Evolutionary conservation across 2,797 vertebrate genomes (phyloP), one percentile per base, ranked within the genome.

Genomic region (Rhinichthys osculus): DNA sequence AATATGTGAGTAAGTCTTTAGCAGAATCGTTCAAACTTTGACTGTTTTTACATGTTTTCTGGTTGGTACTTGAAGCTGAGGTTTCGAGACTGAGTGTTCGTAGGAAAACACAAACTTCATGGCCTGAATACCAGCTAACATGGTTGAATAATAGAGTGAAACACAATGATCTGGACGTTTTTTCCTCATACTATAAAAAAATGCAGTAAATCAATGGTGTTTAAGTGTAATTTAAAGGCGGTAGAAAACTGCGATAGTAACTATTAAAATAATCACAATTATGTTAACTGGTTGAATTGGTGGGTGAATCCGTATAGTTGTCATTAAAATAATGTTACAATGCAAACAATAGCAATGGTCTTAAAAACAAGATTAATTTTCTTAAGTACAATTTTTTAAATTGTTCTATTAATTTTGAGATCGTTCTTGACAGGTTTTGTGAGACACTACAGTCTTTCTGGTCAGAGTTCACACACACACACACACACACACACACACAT

Each of bases 1-100:
- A 72, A 57, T 54, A 86, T 84, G 90, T 90, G 78, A 90, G 87
- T 90, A 89, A 59, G 10, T n/a, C 40, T 33, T 77, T 5, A 21
- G 11, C 27, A 38, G n/a, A 17, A 42, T 67, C 23, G 5, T 30
- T 64, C 62, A 7, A 30, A 16, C 5, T 16, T 64, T 11, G 4
- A 4, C 57, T 27, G 11, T 59, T 42, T 74, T 21, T 67, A 27
- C 35, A 13, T 57, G 57, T 21, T 35, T 23, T n/a, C 30, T 35
- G 30, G 8, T n/a, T n/a, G 30, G 1, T 23, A 7, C 5, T 7
- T 21, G 7, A 44, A 72, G 42, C 27, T 19, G 4, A 16, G n/a
- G n/a, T 13, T 27, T 73, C 14, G 17, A 72, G 13, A 16, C n/a
- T 30, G 9, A 19, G 10, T 50, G 8, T 17, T 74, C 0, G 1